Percentiles rank a stretch among this genome's conserved stretches.
Evolutionary conservation across 1,140 invertebrate genomes (phyloP).

Genomic region (Pseudomyrmex pallidus): DNA sequence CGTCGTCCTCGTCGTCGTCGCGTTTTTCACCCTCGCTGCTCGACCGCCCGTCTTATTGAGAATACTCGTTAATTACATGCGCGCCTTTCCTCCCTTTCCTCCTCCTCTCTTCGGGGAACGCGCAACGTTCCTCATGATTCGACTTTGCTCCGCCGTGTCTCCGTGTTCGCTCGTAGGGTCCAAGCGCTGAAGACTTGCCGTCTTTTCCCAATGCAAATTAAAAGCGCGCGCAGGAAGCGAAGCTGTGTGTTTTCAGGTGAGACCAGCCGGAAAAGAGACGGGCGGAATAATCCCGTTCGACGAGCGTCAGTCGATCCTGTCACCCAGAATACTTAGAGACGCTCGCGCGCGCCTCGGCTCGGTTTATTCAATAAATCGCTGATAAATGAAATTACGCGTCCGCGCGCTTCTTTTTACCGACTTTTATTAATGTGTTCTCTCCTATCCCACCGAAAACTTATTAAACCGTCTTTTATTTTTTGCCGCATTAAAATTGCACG

Average conservation of each 20-base stretch:
- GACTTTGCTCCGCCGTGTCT: slow-evolving; percentile 26
- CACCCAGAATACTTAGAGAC: slow-evolving; percentile 19
- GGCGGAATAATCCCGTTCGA: slow-evolving; percentile 59
- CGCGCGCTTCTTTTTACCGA: not conserved
- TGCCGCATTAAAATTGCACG: not conserved
- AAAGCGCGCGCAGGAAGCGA: slow-evolving; percentile 26
- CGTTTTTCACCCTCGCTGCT: slow-evolving; percentile 1
- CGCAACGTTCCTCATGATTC: slow-evolving; percentile 34
- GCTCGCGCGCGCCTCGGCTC: not conserved
- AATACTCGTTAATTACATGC: slow-evolving; percentile 78
- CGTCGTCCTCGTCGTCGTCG: slow-evolving; percentile 31
- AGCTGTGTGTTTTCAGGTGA: slow-evolving; percentile 68
- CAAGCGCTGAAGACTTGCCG: slow-evolving; percentile 28
- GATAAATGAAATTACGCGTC: slow-evolving; percentile 28
- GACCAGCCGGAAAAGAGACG: slow-evolving; percentile 68
- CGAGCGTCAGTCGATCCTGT: slow-evolving; percentile 45
- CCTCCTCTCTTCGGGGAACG: no score
- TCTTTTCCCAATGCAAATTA: slow-evolving; percentile 53
- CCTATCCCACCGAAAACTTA: not conserved
- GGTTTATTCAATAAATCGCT: slow-evolving; percentile 6
- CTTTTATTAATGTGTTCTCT: slow-evolving; percentile 3
- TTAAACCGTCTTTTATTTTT: not conserved
- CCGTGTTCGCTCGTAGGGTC: slow-evolving; percentile 37
- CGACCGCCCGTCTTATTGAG: slow-evolving; percentile 71
- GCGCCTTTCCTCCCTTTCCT: slow-evolving; percentile 21